phyloP scores from a whole-genome alignment of 2,888 invertebrate species.

The Acleris sparsana region DNA sequence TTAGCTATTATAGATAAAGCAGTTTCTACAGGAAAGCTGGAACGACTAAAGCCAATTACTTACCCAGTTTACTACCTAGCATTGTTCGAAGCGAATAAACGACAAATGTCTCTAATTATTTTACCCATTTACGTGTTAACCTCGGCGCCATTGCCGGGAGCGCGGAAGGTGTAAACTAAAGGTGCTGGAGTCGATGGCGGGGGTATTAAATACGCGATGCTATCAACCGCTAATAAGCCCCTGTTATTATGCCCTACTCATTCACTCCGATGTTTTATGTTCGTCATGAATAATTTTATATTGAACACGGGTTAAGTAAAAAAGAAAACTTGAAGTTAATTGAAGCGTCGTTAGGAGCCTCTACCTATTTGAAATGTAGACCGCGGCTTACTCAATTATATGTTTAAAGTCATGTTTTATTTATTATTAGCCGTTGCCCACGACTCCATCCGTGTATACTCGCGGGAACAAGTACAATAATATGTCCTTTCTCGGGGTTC shows the following conservation, averaged over 20 bases:
- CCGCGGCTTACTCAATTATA: slow-evolving; percentile 21
- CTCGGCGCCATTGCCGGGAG: slow-evolving; percentile 52
- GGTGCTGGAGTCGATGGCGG: slow-evolving; percentile 44
- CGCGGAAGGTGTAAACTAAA: slow-evolving; percentile 51
- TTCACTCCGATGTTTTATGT: slow-evolving; percentile 58
- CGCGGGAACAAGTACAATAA: too few species aligned
- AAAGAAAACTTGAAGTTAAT: slow-evolving; percentile 22
- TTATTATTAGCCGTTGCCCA: slow-evolving; percentile 2
- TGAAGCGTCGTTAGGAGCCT: slow-evolving; percentile 24
- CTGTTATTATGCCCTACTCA: slow-evolving; percentile 61
- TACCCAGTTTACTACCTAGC: slow-evolving; percentile 19
- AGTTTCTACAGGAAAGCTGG: slow-evolving; percentile 8
- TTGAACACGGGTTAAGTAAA: slow-evolving; percentile 44
- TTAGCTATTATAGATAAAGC: background rate
- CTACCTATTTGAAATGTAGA: slow-evolving; percentile 28
- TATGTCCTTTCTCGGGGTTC: too few species aligned
- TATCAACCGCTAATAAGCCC: slow-evolving; percentile 62
- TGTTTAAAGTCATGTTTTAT: slow-evolving; percentile 26
- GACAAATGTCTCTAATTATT: slow-evolving; percentile 29
- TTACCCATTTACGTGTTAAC: slow-evolving; percentile 23
- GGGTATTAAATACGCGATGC: slow-evolving; percentile 60
- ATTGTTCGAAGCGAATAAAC: slow-evolving; percentile 23
- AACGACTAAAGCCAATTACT: slow-evolving; percentile 14
- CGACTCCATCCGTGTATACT: too few species aligned
- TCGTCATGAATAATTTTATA: slow-evolving; percentile 62